Percentiles rank a stretch among this genome's conserved stretches.
These are phyloP conservation scores for Odontamblyopus lacepedii DNA, from an alignment of 2,797 vertebrate genomes.

Conservation along the genomic window DNA sequence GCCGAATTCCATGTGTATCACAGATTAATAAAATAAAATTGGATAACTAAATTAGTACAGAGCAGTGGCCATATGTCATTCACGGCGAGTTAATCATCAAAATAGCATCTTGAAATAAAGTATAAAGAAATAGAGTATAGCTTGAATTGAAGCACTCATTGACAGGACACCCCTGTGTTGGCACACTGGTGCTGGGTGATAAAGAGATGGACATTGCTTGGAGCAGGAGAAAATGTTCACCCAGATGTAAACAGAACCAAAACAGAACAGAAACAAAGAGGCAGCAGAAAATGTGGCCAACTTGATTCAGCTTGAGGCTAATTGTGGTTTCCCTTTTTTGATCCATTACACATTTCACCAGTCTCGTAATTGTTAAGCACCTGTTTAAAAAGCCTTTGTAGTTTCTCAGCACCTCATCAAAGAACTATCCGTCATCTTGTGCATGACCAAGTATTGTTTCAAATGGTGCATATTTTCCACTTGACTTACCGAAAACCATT, in stretches of 20 bases:
- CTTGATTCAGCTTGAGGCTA: constrained; percentile 51
- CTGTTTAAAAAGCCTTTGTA: constrained; percentile 51
- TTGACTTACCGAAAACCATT: constrained; percentile 49
- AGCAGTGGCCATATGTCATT: too few relatives aligned
- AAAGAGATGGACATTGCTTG: constrained; percentile 77
- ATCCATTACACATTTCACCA: constrained; percentile 48
- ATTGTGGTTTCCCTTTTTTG: constrained; percentile 54
- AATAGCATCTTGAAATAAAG: too few relatives aligned
- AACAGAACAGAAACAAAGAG: constrained; percentile 65
- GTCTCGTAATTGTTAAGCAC: constrained; percentile 50
- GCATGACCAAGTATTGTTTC: constrained; percentile 38
- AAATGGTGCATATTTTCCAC: constrained; percentile 60
- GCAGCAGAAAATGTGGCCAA: constrained; percentile 47
- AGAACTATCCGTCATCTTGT: constrained; percentile 43
- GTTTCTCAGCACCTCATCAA: constrained; percentile 43
- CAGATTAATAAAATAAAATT: too few relatives aligned
- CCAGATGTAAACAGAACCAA: constrained; percentile 60
- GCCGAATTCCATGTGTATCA: too few relatives aligned
- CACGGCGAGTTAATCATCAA: too few relatives aligned
- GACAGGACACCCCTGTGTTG: constrained; percentile 70
- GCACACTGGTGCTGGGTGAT: constrained; percentile 72
- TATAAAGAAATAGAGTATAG: constrained; percentile 41
- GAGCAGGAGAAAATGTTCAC: constrained; percentile 67
- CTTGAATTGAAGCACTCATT: constrained; percentile 68
- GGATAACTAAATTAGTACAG: too few relatives aligned